Conservation (phyloP, 2,888 invertebrate species). For the Chouioia cunea region DNA sequence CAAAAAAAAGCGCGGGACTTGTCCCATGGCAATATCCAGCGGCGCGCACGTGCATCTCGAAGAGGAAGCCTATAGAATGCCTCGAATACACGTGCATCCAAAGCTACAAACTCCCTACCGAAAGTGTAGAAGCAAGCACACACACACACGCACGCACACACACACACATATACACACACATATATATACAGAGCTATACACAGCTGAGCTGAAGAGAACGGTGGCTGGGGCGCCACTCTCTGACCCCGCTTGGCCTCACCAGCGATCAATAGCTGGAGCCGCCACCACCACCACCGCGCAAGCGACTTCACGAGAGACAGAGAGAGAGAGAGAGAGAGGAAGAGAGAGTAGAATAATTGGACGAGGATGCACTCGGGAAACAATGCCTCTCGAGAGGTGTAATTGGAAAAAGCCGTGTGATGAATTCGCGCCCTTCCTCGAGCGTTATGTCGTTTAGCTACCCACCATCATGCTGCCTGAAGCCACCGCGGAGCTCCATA, state of each 20-base stretch:
- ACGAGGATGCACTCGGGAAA: slow-evolving; percentile 26
- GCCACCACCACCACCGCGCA: slow-evolving; percentile 46
- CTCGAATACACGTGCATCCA: slow-evolving; percentile 14
- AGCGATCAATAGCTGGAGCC: slow-evolving; percentile 66
- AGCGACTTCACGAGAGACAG: slow-evolving; percentile 25
- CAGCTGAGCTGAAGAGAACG: neutral
- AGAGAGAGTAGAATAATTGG: slow-evolving; percentile 13
- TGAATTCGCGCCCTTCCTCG: slow-evolving; percentile 26
- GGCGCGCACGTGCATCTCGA: slow-evolving; percentile 20
- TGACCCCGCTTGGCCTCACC: slow-evolving; percentile 66
- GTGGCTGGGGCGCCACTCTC: slow-evolving; percentile 56
- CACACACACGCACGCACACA: neutral
- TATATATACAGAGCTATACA: too few species aligned
- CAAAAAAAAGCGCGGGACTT: too few species aligned
- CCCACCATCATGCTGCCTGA: neutral
- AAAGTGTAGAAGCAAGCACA: slow-evolving; percentile 2
- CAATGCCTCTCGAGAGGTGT: slow-evolving; percentile 33
- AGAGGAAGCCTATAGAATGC: neutral
- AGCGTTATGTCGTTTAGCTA: slow-evolving; percentile 9
- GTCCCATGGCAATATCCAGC: slow-evolving; percentile 17
- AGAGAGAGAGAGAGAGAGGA: slow-evolving; percentile 12
- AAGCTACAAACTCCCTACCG: neutral
- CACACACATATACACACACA: slow-evolving; percentile 8
- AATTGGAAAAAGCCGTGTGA: slow-evolving; percentile 43
- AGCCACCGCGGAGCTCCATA: neutral